Conservation (phyloP, 1,140 invertebrate species). For the Solen grandis region DNA sequence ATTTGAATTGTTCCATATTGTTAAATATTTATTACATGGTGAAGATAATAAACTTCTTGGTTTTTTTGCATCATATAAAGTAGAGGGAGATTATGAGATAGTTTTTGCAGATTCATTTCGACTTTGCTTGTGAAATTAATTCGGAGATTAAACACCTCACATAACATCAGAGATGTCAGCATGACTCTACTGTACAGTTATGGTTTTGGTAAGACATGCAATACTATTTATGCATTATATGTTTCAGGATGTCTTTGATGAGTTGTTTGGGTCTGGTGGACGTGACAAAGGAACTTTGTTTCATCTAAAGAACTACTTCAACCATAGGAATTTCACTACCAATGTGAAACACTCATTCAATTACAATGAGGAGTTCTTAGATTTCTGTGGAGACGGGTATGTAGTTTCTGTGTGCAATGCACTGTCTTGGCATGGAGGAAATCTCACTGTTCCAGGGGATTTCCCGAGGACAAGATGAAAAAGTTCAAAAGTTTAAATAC, state of each 20-base stretch:
- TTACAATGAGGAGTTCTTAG: slow-evolving; percentile 12
- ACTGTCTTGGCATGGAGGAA: background rate
- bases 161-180: too few species aligned
- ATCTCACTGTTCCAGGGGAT: background rate
- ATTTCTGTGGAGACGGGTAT: slow-evolving; percentile 12
- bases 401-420: slow-evolving; percentile 1
- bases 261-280: slow-evolving; percentile 11
- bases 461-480: background rate
- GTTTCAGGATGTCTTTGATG: slow-evolving; percentile 35
- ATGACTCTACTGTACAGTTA: too few species aligned
- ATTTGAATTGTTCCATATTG: too few species aligned
- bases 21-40: too few species aligned
- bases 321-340: slow-evolving; percentile 15
- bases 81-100: too few species aligned
- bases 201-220: too few species aligned
- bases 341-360: slow-evolving; percentile 34
- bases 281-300: slow-evolving; percentile 27
- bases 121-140: too few species aligned
- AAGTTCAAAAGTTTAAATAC: background rate
- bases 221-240: too few species aligned
- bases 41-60: too few species aligned
- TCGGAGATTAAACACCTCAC: too few species aligned
- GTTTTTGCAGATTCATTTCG: too few species aligned
- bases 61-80: too few species aligned
- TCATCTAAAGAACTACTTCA: slow-evolving; percentile 19